Evolutionary conservation across 2,888 invertebrate species (phyloP).

Genomic region (Meta bourneti): DNA sequence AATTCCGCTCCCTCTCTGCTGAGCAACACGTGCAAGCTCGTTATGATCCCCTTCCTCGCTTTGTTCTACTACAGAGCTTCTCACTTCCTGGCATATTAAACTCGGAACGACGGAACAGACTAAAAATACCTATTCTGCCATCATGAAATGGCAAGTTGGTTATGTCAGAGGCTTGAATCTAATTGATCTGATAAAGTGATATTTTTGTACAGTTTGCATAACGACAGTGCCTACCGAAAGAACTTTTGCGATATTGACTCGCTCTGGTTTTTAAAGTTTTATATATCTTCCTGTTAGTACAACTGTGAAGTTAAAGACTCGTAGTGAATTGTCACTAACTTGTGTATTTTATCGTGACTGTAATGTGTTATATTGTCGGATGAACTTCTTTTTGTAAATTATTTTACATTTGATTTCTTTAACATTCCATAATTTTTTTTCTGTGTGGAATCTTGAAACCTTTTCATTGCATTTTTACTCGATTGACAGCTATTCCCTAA

Average conservation of each 20-base stretch:
- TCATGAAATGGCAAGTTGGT: constrained; percentile 14
- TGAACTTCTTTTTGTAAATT: constrained; percentile 31
- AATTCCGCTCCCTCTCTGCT: constrained; percentile 18
- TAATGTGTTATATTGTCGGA: constrained; percentile 35
- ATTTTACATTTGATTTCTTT: constrained; percentile 42
- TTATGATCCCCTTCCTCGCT: neutral
- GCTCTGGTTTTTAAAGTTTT: constrained; percentile 32
- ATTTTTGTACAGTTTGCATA: constrained; percentile 62
- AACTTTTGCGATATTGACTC: constrained; percentile 7
- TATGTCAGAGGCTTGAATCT: neutral
- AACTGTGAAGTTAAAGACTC: constrained; percentile 17
- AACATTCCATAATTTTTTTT: constrained; percentile 57
- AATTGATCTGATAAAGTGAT: constrained; percentile 60
- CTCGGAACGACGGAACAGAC: neutral
- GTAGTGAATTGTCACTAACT: constrained; percentile 48
- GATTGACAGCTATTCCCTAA: too few relatives aligned
- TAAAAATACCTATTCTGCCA: neutral
- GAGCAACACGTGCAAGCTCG: constrained; percentile 26
- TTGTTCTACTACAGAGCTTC: neutral
- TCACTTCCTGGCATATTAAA: neutral
- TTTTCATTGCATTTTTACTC: constrained; percentile 26
- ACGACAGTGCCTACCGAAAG: constrained; percentile 71
- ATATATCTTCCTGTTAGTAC: constrained; percentile 10
- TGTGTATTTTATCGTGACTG: constrained; percentile 55
- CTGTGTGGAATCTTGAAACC: constrained; percentile 34